A percentile compares a stretch with the other conserved stretches of the same genome.
phyloP scores from a whole-genome alignment of 2,797 vertebrate genomes.

The Sebastes iracundus region DNA sequence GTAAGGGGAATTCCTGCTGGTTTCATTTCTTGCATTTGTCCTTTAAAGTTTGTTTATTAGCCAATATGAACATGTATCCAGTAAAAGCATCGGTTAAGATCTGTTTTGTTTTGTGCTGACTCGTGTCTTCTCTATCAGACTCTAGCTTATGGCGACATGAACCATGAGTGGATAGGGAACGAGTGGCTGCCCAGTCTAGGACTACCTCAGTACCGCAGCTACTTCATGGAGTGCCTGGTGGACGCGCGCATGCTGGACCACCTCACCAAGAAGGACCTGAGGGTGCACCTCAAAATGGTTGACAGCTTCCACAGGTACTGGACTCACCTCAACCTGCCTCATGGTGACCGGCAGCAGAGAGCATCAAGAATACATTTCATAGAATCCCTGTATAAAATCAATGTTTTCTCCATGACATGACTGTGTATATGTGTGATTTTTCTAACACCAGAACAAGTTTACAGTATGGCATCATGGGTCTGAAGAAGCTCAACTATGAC shows the following conservation, averaged over 20 bases:
- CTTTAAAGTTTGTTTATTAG: neutral
- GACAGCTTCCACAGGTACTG: conserved; percentile 97
- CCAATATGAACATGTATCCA: neutral
- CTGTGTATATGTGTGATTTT: neutral
- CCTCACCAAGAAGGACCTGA: conserved; percentile 97
- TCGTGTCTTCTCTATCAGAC: conserved; percentile 80
- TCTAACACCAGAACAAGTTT: conserved; percentile 92
- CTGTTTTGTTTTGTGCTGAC: neutral
- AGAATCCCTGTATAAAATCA: neutral
- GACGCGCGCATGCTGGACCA: conserved; percentile 98
- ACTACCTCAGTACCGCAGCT: conserved; percentile 97
- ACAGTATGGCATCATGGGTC: conserved; percentile 98
- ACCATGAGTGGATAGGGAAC: conserved; percentile 98
- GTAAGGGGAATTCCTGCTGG: conserved; percentile 73
- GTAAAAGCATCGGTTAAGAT: neutral
- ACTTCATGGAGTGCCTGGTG: conserved; percentile 99
- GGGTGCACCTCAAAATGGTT: conserved; percentile 99
- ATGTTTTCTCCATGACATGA: neutral
- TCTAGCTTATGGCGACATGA: conserved; percentile 97
- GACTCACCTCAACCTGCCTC: neutral
- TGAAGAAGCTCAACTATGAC: conserved; percentile 99
- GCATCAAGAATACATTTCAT: neutral
- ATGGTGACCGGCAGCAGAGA: neutral
- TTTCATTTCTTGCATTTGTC: neutral
- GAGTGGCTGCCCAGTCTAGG: conserved; percentile 98